A percentile compares a stretch with the other conserved stretches of the same genome.
Conservation (phyloP, 2,113 vertebrate genomes). For the Paedocypris sp. region DNA sequence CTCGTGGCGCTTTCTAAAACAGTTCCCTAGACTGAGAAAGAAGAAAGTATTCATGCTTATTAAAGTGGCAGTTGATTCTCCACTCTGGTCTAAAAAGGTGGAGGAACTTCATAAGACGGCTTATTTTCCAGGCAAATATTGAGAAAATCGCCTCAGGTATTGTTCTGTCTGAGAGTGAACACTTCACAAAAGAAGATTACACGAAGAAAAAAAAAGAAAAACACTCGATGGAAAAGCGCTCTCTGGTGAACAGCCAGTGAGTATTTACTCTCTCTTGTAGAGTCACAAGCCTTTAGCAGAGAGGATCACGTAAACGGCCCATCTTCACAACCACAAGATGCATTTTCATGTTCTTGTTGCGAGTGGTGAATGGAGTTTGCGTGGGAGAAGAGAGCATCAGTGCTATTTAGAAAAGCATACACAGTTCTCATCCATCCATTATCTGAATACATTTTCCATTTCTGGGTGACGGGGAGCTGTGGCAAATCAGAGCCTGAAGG, state of each 20-base stretch:
- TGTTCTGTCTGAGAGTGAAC: background rate
- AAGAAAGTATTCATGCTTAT: background rate
- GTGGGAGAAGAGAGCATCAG: background rate
- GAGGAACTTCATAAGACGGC: background rate
- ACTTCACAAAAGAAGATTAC: background rate
- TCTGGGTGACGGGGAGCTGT: too few species aligned
- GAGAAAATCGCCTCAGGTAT: background rate
- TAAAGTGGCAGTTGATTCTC: background rate
- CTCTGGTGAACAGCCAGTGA: background rate
- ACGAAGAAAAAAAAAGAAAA: too few species aligned
- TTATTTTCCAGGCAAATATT: background rate
- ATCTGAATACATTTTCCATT: too few species aligned
- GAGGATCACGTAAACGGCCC: background rate
- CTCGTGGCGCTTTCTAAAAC: background rate
- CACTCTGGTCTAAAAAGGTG: background rate
- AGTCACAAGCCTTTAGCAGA: background rate
- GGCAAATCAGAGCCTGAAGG: too few species aligned
- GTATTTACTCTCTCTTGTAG: conserved; percentile 1
- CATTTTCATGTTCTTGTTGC: background rate
- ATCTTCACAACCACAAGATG: conserved; percentile 4
- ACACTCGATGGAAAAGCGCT: background rate
- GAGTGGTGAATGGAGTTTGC: background rate
- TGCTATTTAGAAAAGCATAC: background rate
- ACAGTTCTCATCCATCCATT: too few species aligned
- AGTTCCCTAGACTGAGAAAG: background rate